phyloP scores from a whole-genome alignment of 23 tunicate genomes.

The Trididemnum nubilum region DNA sequence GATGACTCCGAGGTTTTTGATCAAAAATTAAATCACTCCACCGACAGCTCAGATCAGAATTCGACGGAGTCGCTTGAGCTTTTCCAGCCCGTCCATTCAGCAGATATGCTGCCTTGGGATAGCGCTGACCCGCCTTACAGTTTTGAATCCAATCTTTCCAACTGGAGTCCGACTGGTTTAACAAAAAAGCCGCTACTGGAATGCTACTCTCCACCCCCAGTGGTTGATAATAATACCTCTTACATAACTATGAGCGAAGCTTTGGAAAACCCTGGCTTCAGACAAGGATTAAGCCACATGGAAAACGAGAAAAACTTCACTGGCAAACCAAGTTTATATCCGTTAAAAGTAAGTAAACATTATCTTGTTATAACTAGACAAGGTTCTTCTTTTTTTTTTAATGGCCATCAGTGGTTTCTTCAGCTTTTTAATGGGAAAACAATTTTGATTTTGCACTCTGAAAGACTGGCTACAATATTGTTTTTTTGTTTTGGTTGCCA shows the following conservation, averaged over 20 bases:
- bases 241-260: conserved; percentile 15
- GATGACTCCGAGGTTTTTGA: background rate
- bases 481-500: too few relatives aligned
- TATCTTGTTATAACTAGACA: too few relatives aligned
- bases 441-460: too few relatives aligned
- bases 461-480: too few relatives aligned
- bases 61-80: background rate
- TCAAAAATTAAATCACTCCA: background rate
- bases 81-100: background rate
- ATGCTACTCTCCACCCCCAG: conserved; percentile 18
- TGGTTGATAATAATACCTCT: background rate
- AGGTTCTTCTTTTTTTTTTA: too few relatives aligned
- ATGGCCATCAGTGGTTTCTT: too few relatives aligned
- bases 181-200: background rate
- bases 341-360: too few relatives aligned
- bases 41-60: background rate
- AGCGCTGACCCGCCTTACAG: background rate
- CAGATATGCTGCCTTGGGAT: background rate
- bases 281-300: background rate
- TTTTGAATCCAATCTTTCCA: background rate
- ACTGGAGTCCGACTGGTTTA: background rate
- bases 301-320: too few relatives aligned
- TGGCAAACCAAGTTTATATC: too few relatives aligned
- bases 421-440: too few relatives aligned
- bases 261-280: background rate